phyloP scores from a whole-genome alignment of 2,888 invertebrate genomes.

The Leptura quadrifasciata region DNA sequence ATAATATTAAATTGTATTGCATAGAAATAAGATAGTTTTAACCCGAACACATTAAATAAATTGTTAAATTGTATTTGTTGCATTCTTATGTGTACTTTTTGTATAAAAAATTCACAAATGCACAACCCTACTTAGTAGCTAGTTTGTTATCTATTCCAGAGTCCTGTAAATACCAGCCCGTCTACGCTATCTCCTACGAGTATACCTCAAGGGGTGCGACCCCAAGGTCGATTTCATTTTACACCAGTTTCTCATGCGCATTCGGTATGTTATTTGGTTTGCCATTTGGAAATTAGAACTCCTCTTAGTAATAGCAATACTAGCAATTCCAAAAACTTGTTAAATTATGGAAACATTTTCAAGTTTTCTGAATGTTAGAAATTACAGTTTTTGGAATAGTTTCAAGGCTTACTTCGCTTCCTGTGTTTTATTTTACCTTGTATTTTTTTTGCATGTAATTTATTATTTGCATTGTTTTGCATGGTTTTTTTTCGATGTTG shows the following conservation, averaged over 20 bases:
- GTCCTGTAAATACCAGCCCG: conserved; percentile 82
- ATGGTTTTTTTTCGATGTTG: conserved; percentile 76
- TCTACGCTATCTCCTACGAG: conserved; percentile 83
- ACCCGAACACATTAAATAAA: background rate
- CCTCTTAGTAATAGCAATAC: conserved; percentile 22
- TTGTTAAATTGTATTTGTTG: background rate
- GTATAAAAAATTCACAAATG: background rate
- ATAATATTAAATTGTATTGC: too few species aligned
- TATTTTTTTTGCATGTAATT: conserved; percentile 70
- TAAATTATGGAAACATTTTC: background rate
- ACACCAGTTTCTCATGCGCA: conserved; percentile 66
- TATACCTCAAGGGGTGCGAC: conserved; percentile 75
- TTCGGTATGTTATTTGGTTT: conserved; percentile 65
- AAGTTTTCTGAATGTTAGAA: background rate
- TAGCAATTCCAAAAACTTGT: conserved; percentile 21
- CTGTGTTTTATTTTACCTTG: conserved; percentile 49
- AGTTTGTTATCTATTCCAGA: conserved; percentile 73
- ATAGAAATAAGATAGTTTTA: too few species aligned
- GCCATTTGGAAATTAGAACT: conserved; percentile 19
- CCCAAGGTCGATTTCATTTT: conserved; percentile 72
- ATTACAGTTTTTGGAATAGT: conserved; percentile 33
- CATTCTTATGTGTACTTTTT: background rate
- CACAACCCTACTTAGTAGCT: conserved; percentile 17
- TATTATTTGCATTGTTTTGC: conserved; percentile 77
- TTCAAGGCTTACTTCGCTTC: conserved; percentile 46